A percentile compares a stretch with the other conserved stretches of the same genome.
These are phyloP conservation scores for Hydrolagus affinis DNA, from an alignment of 2,113 vertebrate genomes.

Conservation along the genomic window DNA sequence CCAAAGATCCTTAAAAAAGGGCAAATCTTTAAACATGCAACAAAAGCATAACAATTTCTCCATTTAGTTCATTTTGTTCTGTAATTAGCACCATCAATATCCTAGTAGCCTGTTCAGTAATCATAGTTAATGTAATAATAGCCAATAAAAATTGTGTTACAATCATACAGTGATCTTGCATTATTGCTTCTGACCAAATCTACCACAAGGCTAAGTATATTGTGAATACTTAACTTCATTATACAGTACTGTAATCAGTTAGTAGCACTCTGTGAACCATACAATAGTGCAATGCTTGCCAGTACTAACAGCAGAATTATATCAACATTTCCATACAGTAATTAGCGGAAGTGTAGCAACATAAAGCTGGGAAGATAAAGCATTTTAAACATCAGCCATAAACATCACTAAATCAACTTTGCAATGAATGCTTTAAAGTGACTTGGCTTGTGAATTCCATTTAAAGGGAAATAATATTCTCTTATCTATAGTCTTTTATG, in stretches of 20 bases:
- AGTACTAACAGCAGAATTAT: background rate
- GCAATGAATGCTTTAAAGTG: background rate
- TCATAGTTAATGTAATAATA: background rate
- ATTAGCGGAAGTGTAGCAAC: background rate
- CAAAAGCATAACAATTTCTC: too few species aligned
- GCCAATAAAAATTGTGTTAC: background rate
- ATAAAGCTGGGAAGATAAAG: background rate
- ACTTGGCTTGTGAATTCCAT: background rate
- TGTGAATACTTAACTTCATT: background rate
- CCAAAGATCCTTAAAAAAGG: background rate
- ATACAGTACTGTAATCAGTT: constrained; percentile 9
- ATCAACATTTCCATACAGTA: background rate
- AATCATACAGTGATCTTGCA: background rate
- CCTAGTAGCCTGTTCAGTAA: background rate
- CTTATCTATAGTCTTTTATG: background rate
- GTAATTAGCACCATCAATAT: background rate
- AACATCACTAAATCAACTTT: background rate
- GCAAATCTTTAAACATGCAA: background rate
- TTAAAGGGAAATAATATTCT: background rate
- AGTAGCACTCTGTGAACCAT: background rate
- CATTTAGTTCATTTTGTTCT: too few species aligned
- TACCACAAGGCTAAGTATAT: background rate
- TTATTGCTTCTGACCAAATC: background rate
- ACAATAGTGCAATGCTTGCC: background rate
- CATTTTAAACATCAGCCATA: constrained; percentile 11